A percentile compares a stretch with the other conserved stretches of the same genome.
Conservation (phyloP, 64 coral and sea anemone species). For the Catalaphyllia jardinei region DNA sequence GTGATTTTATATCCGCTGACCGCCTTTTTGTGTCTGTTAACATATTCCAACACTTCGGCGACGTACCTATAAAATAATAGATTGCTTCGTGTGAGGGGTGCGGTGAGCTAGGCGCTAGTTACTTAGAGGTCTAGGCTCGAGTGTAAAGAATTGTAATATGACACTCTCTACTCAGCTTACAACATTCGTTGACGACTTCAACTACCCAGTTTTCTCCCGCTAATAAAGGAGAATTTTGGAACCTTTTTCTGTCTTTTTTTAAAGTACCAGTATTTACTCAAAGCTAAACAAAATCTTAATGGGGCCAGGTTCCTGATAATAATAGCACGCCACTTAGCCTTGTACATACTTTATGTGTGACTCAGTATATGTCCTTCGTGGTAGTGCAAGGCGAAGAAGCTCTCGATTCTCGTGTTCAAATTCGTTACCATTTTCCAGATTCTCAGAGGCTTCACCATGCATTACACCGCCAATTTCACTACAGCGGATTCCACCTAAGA, state of each 20-base stretch:
- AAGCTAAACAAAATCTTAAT: no score
- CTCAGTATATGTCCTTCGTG: conserved; percentile 65
- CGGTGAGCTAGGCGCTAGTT: background rate
- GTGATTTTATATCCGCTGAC: conserved; percentile 45
- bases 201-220: no score
- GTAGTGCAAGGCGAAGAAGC: conserved; percentile 60
- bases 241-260: no score
- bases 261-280: no score
- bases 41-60: conserved; percentile 56
- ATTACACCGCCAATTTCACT: conserved; percentile 63
- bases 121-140: background rate
- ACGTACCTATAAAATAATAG: conserved; percentile 30
- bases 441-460: background rate
- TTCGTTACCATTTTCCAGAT: background rate
- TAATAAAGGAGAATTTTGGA: no score
- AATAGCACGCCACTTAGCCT: no score
- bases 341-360: conserved; percentile 63
- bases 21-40: conserved; percentile 11
- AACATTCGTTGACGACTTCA: no score
- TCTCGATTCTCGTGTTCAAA: background rate
- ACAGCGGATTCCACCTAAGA: conserved; percentile 41
- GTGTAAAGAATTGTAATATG: no score
- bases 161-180: no score
- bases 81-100: background rate
- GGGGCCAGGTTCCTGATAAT: no score